Evolutionary conservation across 2,113 vertebrate genomes (phyloP).

Genomic region (Hippocampus abdominalis): DNA sequence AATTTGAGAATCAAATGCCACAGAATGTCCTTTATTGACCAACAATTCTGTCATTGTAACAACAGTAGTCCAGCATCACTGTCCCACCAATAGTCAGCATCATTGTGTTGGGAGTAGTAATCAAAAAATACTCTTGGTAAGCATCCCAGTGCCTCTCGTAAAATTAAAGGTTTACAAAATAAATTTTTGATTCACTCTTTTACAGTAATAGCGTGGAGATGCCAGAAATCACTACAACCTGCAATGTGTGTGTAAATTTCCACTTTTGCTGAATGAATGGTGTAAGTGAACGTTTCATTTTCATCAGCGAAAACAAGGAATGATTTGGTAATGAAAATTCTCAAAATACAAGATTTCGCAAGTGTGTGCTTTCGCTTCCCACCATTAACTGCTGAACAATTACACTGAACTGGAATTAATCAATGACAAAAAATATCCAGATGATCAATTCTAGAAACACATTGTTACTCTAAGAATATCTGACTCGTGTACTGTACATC

Average conservation of each 20-base stretch:
- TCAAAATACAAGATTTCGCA: not conserved
- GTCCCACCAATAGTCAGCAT: slow-evolving; percentile 19
- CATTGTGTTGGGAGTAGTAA: slow-evolving; percentile 56
- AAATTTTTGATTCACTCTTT: not conserved
- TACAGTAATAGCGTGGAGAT: slow-evolving; percentile 6
- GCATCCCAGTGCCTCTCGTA: slow-evolving; percentile 17
- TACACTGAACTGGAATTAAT: not conserved
- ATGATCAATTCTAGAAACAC: not conserved
- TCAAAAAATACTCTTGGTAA: slow-evolving; percentile 33
- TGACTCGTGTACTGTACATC: not conserved
- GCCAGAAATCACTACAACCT: slow-evolving; percentile 2
- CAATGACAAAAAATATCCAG: slow-evolving; percentile 4
- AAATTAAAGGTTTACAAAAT: slow-evolving; percentile 45
- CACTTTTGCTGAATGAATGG: slow-evolving; percentile 12
- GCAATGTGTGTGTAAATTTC: slow-evolving; percentile 14
- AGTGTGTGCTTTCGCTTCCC: slow-evolving; percentile 1
- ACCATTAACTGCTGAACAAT: not conserved
- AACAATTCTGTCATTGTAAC: slow-evolving; percentile 24
- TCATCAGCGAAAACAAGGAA: slow-evolving; percentile 47
- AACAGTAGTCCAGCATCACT: slow-evolving; percentile 46
- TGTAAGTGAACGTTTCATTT: slow-evolving; percentile 8
- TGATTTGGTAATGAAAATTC: slow-evolving; percentile 35
- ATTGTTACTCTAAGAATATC: not conserved
- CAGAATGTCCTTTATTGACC: slow-evolving; percentile 18
- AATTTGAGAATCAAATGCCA: slow-evolving; percentile 20